A percentile compares a stretch with the other conserved stretches of the same genome.
Evolutionary conservation across 1,140 invertebrate genomes (phyloP).

Genomic region (Lucilia sericata): DNA sequence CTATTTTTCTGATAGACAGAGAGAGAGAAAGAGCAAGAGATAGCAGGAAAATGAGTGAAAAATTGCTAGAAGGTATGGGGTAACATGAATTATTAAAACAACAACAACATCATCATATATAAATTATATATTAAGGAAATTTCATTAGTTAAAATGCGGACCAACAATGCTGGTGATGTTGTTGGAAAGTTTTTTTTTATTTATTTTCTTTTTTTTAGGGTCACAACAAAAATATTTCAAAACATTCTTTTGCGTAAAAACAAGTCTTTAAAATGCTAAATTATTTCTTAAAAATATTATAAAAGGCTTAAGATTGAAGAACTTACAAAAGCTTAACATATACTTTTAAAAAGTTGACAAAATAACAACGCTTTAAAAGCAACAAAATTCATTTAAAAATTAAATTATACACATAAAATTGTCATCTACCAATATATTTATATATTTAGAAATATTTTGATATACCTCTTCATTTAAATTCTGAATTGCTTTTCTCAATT

Average conservation of each 20-base stretch:
- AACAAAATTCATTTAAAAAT: too few relatives aligned
- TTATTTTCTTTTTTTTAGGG: background rate
- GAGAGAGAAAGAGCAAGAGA: background rate
- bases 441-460: too few relatives aligned
- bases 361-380: too few relatives aligned
- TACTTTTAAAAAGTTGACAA: too few relatives aligned
- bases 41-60: background rate
- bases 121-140: slow-evolving; percentile 12
- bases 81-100: slow-evolving; percentile 14
- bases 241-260: background rate
- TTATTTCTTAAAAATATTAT: background rate
- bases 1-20: background rate
- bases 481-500: too few relatives aligned
- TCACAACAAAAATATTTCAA: background rate
- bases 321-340: too few relatives aligned
- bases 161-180: background rate
- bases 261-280: background rate
- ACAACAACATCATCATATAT: background rate
- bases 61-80: background rate
- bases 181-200: background rate
- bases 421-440: too few relatives aligned
- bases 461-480: too few relatives aligned
- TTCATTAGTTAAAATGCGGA: background rate
- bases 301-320: background rate
- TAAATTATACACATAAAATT: too few relatives aligned